Evolutionary conservation across 2,113 vertebrate species (phyloP), one percentile per base, ranked within the genome.

Genomic region (Microtus oregoni): DNA sequence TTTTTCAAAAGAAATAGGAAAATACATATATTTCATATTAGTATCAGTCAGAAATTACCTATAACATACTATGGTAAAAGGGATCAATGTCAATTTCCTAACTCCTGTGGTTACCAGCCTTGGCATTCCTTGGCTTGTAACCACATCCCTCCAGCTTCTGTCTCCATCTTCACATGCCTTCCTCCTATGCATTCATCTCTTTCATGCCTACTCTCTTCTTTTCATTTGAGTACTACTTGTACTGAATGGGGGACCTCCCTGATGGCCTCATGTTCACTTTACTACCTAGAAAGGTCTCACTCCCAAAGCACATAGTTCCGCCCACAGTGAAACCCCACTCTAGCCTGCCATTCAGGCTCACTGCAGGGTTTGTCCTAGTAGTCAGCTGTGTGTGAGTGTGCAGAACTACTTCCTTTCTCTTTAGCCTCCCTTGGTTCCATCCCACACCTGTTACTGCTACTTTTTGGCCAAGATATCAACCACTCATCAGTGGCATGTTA

Each of bases 331-430:
- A 58, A n/a, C 6, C 1, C 47, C 63, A 14, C 2, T 47, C 28
- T 12, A 76, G 0, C n/a, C 14, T 41, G 14, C 50, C n/a, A 24
- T 75, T 67, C 14, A 86, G 44, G 67, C 19, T 47, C 38, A 32
- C 24, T 24, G 24, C 2, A 41, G 90, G 35, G 7, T 17, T 35
- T 50, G n/a, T 44, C 61, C 41, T 47, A 30, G 1, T 15, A 58
- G 63, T 9, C 20, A 28, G 0, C 19, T 1, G 0, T 17, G 9
- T 52, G 10, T 19, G 38, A 2, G 11, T 5, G 41, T 52, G 47
- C 22, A 38, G 14, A 30, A 30, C 47, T 30, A 24, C 63, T 32
- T 7, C 17, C 68, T 70, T 76, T 82, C 17, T 2, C 41, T 44
- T 38, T 13, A 9, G 61, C 3, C 61, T 70, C 70, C 50, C 13